phyloP scores from a whole-genome alignment of 2,888 invertebrate species.

The Nemapogon koenigi region DNA sequence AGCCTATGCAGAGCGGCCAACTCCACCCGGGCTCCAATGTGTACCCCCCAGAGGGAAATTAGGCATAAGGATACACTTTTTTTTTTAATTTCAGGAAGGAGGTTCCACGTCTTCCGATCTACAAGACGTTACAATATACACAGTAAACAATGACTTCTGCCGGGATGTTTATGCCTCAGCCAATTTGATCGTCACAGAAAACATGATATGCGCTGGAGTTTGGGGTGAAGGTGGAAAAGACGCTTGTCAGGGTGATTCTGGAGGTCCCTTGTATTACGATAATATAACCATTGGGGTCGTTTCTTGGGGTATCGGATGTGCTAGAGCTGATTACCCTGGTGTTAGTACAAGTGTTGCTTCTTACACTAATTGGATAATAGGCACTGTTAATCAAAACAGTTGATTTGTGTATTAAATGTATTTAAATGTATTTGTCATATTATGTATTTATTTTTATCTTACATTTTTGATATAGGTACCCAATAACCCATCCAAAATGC shows the following conservation, averaged over 20 bases:
- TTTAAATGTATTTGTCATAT: no score
- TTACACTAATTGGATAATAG: slow-evolving; percentile 29
- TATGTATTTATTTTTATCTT: no score
- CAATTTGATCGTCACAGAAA: slow-evolving; percentile 22
- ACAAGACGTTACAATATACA: slow-evolving; percentile 27
- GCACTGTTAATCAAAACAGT: no score
- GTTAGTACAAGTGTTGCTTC: slow-evolving; percentile 42
- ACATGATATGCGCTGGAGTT: slow-evolving; percentile 35
- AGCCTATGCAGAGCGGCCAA: no score
- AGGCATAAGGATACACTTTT: no score
- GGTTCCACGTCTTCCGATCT: slow-evolving; percentile 22
- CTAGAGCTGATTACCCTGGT: slow-evolving; percentile 38
- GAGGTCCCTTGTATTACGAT: slow-evolving; percentile 49
- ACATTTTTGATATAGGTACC: no score
- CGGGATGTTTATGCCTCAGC: slow-evolving; percentile 23
- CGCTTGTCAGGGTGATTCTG: slow-evolving; percentile 51
- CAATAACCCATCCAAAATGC: no score
- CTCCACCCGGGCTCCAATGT: no score
- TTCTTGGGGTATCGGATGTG: slow-evolving; percentile 53
- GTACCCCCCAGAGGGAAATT: no score
- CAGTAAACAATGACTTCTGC: slow-evolving; percentile 30
- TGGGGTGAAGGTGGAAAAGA: slow-evolving; percentile 25
- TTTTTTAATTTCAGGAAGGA: no score
- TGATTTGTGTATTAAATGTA: no score
- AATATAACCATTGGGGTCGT: slow-evolving; percentile 40